Evolutionary conservation across 2,888 invertebrate genomes (phyloP), one percentile per base, ranked within the genome.

Genomic region (Lagria hirta): DNA sequence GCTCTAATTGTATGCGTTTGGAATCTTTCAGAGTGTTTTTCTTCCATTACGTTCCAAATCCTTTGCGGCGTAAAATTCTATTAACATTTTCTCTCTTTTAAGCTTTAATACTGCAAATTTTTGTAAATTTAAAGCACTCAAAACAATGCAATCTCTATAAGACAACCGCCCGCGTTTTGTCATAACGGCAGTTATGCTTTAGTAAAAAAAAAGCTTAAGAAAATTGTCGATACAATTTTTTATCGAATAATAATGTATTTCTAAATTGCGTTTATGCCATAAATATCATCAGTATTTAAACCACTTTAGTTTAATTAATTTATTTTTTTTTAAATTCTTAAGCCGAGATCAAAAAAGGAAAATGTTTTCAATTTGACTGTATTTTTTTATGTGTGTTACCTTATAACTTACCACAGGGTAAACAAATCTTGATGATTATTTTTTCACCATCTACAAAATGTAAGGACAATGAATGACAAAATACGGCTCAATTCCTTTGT

Each of bases 401-500:
- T n/a, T n/a, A n/a, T n/a, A n/a, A n/a, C n/a, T n/a, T n/a, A n/a
- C n/a, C n/a, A n/a, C n/a, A n/a, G n/a, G n/a, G n/a, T n/a, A n/a
- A n/a, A n/a, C n/a, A n/a, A n/a, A n/a, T n/a, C n/a, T n/a, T n/a
- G n/a, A n/a, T n/a, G n/a, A n/a, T n/a, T n/a, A n/a, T n/a, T n/a
- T n/a, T n/a, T n/a, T 50, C 22, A 47, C 37, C 40, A 44, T 51
- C 58, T 55, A 61, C 34, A 53, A n/a, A n/a, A n/a, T n/a, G n/a
- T 51, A 54, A 59, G 57, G 57, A 60, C 57, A 61, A 55, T 48
- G 45, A 55, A 45, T 50, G 49, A 56, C 52, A 54, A 49, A 56
- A 53, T 55, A 44, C 48, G 47, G 42, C 51, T 60, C 61, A 60
- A 61, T 60, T 61, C 58, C 60, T 58, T 59, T 55, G 56, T 52